Base-by-base conservation (phyloP, 2,113 vertebrate genomes). In the Furnarius figulus region DNA sequence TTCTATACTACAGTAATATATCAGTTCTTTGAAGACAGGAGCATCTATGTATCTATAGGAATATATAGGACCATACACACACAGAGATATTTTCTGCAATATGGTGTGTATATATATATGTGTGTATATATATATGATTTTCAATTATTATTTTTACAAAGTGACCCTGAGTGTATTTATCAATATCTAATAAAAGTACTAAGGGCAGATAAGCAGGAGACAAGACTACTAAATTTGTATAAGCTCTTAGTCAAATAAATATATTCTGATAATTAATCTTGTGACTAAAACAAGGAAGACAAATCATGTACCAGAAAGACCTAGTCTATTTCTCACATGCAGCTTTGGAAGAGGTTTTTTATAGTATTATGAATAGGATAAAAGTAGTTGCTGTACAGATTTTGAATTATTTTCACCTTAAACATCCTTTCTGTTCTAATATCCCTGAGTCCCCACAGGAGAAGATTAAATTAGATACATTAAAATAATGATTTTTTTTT, bases 381-480 rank as follows among this genome's bases (percentile, higher is more conserved):
- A 92, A 92, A 97, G 95, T 28, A 77, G 18, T 66, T 79, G 76
- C 25, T 73, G 4, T 10, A 35, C 22, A 90, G 46, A 92, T 59
- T 92, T 74, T 77, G 76, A 91, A 91, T 30, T 93, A 91, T 84
- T 80, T 83, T 78, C 46, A 27, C 42, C 22, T 2, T 50, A 84
- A 95, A 28, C 39, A 77, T 37, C 44, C 15, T 95, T 78, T 37
- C 6, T 88, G 7, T 84, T 72, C 24, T 76, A 76, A 1, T 25
- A 87, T 84, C 49, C 33, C 37, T 39, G 15, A 78, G 39, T 44
- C 7, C 42, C 44, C 35, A 66, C 42, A 92, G 46, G 70, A 50
- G 6, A 97, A 42, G 62, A 94, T 77, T 90, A 89, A 95, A 94
- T 90, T 42, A 46, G 4, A 76, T 22, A 44, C 9, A 68, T 80